Evolutionary conservation across 2,888 invertebrate species (phyloP).

Genomic region (Spisula solida): DNA sequence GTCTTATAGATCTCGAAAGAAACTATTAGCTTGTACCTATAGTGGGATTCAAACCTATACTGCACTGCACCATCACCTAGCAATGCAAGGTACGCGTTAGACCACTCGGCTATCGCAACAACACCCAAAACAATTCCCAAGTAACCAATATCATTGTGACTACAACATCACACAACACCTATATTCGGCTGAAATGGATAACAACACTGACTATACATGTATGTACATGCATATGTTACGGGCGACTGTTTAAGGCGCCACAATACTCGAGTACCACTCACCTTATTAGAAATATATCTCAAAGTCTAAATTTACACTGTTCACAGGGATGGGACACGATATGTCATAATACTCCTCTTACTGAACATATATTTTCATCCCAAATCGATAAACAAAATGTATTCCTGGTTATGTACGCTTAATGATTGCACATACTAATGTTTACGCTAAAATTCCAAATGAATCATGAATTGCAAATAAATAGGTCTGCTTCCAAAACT

Average conservation of each 20-base stretch:
- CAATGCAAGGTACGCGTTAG: no score
- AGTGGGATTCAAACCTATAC: no score
- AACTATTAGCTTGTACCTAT: no score
- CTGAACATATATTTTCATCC: not conserved
- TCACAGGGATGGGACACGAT: not conserved
- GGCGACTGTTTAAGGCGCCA: not conserved
- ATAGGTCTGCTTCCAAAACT: not conserved
- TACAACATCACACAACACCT: no score
- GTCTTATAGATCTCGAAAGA: no score
- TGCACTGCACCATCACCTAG: no score
- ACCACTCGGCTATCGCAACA: no score
- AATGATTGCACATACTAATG: not conserved
- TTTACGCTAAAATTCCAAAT: not conserved
- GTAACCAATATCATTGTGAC: no score
- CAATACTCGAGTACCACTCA: not conserved
- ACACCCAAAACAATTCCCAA: no score
- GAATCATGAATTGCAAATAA: not conserved
- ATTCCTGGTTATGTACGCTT: not conserved
- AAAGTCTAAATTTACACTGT: not conserved
- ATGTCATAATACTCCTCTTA: not conserved
- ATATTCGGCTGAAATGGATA: no score
- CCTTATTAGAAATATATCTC: not conserved
- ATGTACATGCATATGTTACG: not conserved
- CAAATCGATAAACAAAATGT: constrained; percentile 1
- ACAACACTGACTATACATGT: not conserved